Conservation (phyloP, 2,113 vertebrate species). For the Syngnathoides biaculeatus region DNA sequence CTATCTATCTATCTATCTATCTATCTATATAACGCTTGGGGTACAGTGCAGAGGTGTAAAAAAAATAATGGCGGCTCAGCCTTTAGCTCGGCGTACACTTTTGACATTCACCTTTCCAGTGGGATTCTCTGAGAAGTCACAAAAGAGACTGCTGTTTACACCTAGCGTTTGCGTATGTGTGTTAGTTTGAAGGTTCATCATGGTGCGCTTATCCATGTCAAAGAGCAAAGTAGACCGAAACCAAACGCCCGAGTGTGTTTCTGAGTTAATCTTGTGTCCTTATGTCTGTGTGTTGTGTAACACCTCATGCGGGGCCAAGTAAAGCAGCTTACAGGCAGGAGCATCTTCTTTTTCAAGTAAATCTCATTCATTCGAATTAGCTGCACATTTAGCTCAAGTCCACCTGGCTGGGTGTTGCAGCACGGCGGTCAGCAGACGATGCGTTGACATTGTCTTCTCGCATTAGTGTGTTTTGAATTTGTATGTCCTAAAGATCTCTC, state of each 20-base stretch:
- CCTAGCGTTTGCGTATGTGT: slow-evolving; percentile 10
- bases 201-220: slow-evolving; percentile 40
- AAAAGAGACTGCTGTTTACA: background rate
- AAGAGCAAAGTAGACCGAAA: slow-evolving; percentile 37
- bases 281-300: slow-evolving; percentile 13
- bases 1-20: too few relatives aligned
- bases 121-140: background rate
- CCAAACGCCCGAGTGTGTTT: slow-evolving; percentile 17
- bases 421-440: slow-evolving; percentile 40
- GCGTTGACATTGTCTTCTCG: slow-evolving; percentile 28
- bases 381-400: slow-evolving; percentile 63
- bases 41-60: background rate
- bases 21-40: background rate
- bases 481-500: background rate
- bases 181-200: slow-evolving; percentile 20
- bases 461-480: background rate
- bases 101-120: background rate
- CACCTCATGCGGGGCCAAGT: slow-evolving; percentile 30
- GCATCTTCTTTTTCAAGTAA: slow-evolving; percentile 67
- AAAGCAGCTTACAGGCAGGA: slow-evolving; percentile 64
- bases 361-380: slow-evolving; percentile 75
- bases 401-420: slow-evolving; percentile 59
- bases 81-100: too few relatives aligned
- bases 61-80: background rate
- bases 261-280: slow-evolving; percentile 5